A percentile compares a stretch with the other conserved stretches of the same genome.
Evolutionary conservation across 2,797 vertebrate species (phyloP).

Genomic region (Xenopus petersii): DNA sequence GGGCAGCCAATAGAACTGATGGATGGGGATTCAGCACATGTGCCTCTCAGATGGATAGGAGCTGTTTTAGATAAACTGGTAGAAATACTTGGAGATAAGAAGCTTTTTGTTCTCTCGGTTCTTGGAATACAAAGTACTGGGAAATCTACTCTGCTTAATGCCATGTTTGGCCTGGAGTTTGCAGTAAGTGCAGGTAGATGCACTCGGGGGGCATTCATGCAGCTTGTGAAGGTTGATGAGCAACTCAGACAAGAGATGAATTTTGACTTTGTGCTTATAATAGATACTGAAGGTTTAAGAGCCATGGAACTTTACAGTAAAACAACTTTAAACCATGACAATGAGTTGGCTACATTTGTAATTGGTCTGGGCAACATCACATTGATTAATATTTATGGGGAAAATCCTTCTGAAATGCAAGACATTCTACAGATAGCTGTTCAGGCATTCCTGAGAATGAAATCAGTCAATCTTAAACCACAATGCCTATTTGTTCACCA

Average conservation of each 20-base stretch:
- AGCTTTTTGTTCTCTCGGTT: conserved; percentile 68
- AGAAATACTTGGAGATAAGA: conserved; percentile 60
- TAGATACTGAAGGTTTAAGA: conserved; percentile 35
- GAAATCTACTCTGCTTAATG: conserved; percentile 34
- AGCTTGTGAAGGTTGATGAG: conserved; percentile 15
- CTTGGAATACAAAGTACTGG: conserved; percentile 63
- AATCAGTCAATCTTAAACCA: conserved; percentile 21
- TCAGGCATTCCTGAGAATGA: conserved; percentile 35
- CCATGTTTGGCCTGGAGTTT: conserved; percentile 41
- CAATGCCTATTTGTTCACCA: conserved; percentile 35
- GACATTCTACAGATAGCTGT: conserved; percentile 38
- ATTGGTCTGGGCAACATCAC: conserved; percentile 35
- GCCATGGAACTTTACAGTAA: conserved; percentile 22
- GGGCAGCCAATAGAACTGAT: conserved; percentile 63
- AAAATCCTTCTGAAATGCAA: conserved; percentile 32
- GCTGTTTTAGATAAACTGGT: conserved; percentile 64
- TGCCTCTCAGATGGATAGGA: conserved; percentile 65
- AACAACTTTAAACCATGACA: conserved; percentile 32
- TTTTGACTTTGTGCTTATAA: conserved; percentile 29
- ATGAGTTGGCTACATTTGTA: conserved; percentile 33
- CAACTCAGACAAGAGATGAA: conserved; percentile 7
- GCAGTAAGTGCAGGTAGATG: conserved; percentile 35
- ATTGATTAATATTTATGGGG: conserved; percentile 32
- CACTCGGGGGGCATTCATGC: conserved; percentile 36
- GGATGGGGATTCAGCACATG: conserved; percentile 68